These are phyloP conservation scores for Sussaba pulchella DNA, from an alignment of 2,888 invertebrate species.

Conservation along the genomic window DNA sequence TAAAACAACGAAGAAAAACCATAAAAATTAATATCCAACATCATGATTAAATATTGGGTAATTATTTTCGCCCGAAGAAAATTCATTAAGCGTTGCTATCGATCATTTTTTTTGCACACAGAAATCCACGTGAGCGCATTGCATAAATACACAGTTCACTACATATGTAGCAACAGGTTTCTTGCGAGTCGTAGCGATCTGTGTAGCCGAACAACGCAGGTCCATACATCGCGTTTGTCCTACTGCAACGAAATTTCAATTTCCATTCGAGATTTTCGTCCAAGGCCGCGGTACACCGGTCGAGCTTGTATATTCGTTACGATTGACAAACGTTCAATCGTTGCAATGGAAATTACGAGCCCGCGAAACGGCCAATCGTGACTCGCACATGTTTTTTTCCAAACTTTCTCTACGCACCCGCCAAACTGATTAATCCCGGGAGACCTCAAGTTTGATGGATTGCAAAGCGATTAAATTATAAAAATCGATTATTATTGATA, in stretches of 20 bases:
- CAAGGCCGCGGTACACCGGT: conserved; percentile 34
- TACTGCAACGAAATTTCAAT: conserved; percentile 22
- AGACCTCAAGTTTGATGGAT: too few relatives aligned
- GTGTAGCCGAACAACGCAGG: conserved; percentile 19
- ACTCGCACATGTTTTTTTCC: neutral
- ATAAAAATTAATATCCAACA: too few relatives aligned
- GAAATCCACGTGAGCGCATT: neutral
- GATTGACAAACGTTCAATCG: neutral
- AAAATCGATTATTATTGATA: too few relatives aligned
- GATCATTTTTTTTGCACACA: neutral
- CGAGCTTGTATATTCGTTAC: too few relatives aligned
- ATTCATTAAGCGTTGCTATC: neutral
- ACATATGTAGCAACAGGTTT: conserved; percentile 34
- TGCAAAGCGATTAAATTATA: too few relatives aligned
- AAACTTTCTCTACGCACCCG: neutral
- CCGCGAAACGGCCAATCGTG: too few relatives aligned
- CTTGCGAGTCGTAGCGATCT: conserved; percentile 13
- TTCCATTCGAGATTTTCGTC: conserved; percentile 21
- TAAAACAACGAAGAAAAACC: too few relatives aligned
- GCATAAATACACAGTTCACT: neutral
- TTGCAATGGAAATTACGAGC: neutral
- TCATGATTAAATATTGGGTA: too few relatives aligned
- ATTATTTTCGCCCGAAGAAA: too few relatives aligned
- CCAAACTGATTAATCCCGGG: too few relatives aligned
- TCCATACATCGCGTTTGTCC: neutral